Evolutionary conservation across 2,113 vertebrate species (phyloP), one percentile per base, ranked within the genome.

Genomic region (Eulemur rufifrons): DNA sequence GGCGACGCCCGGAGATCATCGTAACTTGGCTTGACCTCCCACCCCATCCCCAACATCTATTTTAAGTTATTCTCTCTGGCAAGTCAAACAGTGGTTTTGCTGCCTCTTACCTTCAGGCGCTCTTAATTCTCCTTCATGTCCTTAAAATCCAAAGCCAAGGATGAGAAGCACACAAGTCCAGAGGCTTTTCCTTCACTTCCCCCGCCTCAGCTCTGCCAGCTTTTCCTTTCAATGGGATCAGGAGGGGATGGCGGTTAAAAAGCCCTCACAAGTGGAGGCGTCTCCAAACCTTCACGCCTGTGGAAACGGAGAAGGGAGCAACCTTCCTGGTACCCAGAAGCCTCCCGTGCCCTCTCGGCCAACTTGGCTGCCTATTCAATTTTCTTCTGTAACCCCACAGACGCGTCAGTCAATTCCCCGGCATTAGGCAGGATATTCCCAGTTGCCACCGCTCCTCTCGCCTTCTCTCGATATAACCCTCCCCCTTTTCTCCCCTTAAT

Each of bases 81-180:
- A 76, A 86, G 78, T 84, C 96, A 39, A 61, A 52, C 94, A 34
- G 14, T 6, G 23, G 32, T 34, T 18, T 59, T 4, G n/a, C 71
- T 23, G 69, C 63, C 25, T n/a, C 98, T 98, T 98, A 98, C 98
- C 98, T 98, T 91, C 83, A 29, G 54, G 86, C 50, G 82, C 92
- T 29, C 81, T 56, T 18, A 39, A 52, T 93, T 76, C 94, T 94
- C 89, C 84, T 89, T 88, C 78, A 8, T n/a, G 91, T 85, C 93
- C 89, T 94, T 96, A 88, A 64, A 92, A 95, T 95, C 74, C 96
- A 89, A 89, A 90, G 15, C 89, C 86, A 34, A 54, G 93, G 91
- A 87, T 54, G 63, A 90, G 32, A 18, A 54, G n/a, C 74, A 18
- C 83, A 4, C 59, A 0, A 50, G 96, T 94, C 96, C 87, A 18